phyloP scores from a whole-genome alignment of 2,797 vertebrate species.

The Parauchenoglanis punctatus region DNA sequence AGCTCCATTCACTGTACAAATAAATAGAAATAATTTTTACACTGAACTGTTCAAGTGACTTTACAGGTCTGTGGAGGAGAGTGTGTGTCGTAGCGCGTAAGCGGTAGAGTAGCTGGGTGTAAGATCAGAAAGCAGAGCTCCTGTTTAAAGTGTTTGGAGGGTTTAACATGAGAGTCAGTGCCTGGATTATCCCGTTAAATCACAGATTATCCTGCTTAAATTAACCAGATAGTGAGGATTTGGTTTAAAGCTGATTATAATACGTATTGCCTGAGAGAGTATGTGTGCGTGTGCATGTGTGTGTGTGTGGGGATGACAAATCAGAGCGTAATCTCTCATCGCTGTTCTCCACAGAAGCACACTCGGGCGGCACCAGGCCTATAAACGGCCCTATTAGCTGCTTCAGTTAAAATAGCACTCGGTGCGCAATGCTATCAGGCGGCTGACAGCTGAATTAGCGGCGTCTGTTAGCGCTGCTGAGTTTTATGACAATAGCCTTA shows the following conservation, averaged over 20 bases:
- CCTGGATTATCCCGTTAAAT: conserved; percentile 55
- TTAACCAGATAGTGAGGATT: conserved; percentile 54
- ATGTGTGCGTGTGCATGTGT: conserved; percentile 8
- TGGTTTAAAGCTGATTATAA: conserved; percentile 53
- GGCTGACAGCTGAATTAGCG: conserved; percentile 88
- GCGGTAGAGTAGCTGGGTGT: background rate
- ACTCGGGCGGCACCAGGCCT: conserved; percentile 52
- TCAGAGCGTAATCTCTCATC: conserved; percentile 32
- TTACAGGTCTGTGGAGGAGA: background rate
- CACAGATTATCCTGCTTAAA: conserved; percentile 51
- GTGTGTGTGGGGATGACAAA: conserved; percentile 21
- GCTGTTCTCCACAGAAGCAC: conserved; percentile 43
- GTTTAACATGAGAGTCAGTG: conserved; percentile 48
- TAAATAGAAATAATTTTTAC: background rate
- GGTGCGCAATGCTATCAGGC: conserved; percentile 79
- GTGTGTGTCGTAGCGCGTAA: background rate
- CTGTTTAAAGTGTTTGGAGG: conserved; percentile 37
- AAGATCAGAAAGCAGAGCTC: conserved; percentile 12
- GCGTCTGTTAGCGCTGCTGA: conserved; percentile 83
- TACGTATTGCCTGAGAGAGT: conserved; percentile 29
- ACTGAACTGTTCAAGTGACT: background rate
- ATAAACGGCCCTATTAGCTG: conserved; percentile 80
- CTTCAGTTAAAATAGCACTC: conserved; percentile 86
- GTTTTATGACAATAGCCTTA: conserved; percentile 98
- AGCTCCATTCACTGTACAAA: background rate